Conservation (phyloP, 2,888 invertebrate genomes). For the Drepanosiphum platanoidis region DNA sequence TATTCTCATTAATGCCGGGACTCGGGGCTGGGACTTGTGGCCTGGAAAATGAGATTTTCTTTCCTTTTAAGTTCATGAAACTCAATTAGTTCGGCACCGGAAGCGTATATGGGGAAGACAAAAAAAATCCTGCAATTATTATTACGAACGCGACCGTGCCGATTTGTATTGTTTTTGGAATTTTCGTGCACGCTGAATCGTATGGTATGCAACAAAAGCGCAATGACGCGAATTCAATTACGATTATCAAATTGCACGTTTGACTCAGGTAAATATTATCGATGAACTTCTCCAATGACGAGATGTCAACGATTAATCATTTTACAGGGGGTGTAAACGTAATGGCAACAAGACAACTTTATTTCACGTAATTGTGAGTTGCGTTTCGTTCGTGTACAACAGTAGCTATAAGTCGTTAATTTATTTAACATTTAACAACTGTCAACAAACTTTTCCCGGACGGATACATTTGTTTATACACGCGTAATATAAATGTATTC, state of each 20-base stretch:
- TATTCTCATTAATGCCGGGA: constrained; percentile 51
- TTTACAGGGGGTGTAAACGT: background rate
- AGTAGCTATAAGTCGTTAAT: constrained; percentile 15
- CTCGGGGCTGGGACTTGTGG: constrained; percentile 30
- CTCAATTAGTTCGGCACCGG: constrained; percentile 40
- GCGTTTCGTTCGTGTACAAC: background rate
- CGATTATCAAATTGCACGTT: background rate
- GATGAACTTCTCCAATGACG: background rate
- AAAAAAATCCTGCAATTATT: constrained; percentile 18
- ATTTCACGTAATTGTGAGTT: constrained; percentile 5
- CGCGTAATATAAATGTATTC: background rate
- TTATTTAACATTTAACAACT: constrained; percentile 18
- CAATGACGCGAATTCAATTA: background rate
- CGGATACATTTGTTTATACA: background rate
- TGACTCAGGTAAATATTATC: background rate
- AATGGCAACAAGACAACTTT: background rate
- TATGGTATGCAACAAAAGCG: too few relatives aligned
- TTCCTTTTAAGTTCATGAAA: constrained; percentile 26
- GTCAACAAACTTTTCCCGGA: constrained; percentile 4
- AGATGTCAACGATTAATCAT: background rate
- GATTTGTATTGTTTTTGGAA: constrained; percentile 6
- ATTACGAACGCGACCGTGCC: background rate
- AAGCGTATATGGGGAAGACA: constrained; percentile 6
- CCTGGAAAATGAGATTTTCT: constrained; percentile 59
- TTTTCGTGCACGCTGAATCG: background rate